These are phyloP conservation scores for Andrena bicolor DNA, from an alignment of 2,888 invertebrate species.

Conservation along the genomic window DNA sequence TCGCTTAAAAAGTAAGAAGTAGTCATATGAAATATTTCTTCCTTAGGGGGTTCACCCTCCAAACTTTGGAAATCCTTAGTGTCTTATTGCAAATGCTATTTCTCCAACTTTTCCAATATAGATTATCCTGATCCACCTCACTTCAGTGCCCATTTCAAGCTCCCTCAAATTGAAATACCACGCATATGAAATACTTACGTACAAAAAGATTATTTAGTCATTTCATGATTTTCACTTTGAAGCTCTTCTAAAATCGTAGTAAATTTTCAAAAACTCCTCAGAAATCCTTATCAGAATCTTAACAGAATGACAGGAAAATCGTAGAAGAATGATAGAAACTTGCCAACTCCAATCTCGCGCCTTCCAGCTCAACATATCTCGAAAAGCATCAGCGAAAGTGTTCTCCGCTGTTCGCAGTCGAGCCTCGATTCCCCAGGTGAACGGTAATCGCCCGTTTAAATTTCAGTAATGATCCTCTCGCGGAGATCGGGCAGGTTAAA, in stretches of 20 bases:
- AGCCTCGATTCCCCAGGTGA: neutral
- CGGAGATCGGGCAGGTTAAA: slow-evolving; percentile 1
- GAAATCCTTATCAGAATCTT: too few species aligned
- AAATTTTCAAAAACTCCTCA: neutral
- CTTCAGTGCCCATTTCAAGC: too few species aligned
- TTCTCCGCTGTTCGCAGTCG: neutral
- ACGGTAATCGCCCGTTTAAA: neutral
- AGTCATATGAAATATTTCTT: too few species aligned
- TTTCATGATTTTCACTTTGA: neutral
- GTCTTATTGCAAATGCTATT: too few species aligned
- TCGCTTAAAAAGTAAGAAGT: too few species aligned
- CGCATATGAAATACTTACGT: too few species aligned
- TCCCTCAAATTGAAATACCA: too few species aligned
- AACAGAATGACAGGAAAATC: neutral
- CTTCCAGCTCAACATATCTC: neutral
- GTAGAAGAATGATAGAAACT: neutral
- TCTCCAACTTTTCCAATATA: too few species aligned
- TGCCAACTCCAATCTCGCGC: neutral
- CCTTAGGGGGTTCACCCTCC: too few species aligned
- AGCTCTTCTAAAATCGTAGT: neutral
- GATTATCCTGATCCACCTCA: too few species aligned
- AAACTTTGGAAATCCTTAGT: too few species aligned
- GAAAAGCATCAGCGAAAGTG: neutral
- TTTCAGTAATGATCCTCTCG: slow-evolving; percentile 10
- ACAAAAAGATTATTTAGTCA: neutral